Evolutionary conservation across 2,113 vertebrate species (phyloP).

Genomic region (Indri indri): DNA sequence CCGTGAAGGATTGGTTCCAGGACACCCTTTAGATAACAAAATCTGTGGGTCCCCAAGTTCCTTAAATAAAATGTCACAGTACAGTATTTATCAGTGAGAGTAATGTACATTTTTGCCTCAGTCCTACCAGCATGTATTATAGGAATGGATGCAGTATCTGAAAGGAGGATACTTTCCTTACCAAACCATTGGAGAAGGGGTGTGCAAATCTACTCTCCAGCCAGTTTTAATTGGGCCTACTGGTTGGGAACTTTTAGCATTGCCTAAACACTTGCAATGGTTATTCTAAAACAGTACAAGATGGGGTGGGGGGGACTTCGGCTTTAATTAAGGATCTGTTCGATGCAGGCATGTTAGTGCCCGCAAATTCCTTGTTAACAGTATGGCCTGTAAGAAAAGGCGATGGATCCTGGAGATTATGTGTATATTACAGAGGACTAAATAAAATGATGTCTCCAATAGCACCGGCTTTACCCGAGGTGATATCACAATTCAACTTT

Average conservation of each 20-base stretch:
- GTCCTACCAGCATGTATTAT: not conserved
- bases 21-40: not conserved
- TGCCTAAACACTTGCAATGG: not conserved
- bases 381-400: not conserved
- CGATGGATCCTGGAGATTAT: not conserved
- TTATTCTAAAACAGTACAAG: not conserved
- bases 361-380: not conserved
- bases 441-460: not conserved
- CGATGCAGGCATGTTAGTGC: not conserved
- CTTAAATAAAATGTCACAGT: not conserved
- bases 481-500: not conserved
- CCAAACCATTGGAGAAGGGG: not conserved
- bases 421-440: not conserved
- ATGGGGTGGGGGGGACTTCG: not conserved
- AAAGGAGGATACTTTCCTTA: not conserved
- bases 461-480: too few relatives aligned
- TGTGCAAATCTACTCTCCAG: not conserved
- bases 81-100: not conserved
- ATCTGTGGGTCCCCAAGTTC: not conserved
- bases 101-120: not conserved
- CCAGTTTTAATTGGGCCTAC: not conserved
- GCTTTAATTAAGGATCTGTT: not conserved
- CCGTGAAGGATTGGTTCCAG: not conserved
- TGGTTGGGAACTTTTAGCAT: not conserved
- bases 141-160: not conserved